A percentile compares a stretch with the other conserved stretches of the same genome.
These are phyloP conservation scores for Choristoneura rosaceana DNA, from an alignment of 2,888 invertebrate genomes.

Conservation along the genomic window DNA sequence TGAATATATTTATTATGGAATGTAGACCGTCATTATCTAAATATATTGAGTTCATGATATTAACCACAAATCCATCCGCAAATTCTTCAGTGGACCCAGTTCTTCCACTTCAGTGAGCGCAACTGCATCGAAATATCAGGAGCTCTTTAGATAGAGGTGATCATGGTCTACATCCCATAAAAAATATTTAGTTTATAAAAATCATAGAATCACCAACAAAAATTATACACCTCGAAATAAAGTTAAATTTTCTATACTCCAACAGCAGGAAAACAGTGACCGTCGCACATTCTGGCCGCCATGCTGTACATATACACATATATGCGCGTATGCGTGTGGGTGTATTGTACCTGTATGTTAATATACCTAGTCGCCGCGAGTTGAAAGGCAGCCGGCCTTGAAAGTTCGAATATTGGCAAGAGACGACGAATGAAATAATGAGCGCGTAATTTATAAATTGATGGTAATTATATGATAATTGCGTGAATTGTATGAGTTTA, in stretches of 20 bases:
- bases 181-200: too few species aligned
- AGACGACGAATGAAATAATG: conserved; percentile 54
- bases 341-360: conserved; percentile 59
- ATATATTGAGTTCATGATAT: too few species aligned
- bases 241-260: conserved; percentile 1
- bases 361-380: conserved; percentile 69
- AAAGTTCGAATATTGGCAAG: conserved; percentile 43
- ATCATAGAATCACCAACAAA: background rate
- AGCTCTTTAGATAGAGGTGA: too few species aligned
- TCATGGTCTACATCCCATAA: too few species aligned
- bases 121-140: too few species aligned
- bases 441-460: conserved; percentile 22
- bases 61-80: too few species aligned
- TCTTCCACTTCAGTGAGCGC: too few species aligned
- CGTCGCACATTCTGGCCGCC: conserved; percentile 52
- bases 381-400: conserved; percentile 80
- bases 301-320: conserved; percentile 44
- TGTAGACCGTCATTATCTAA: too few species aligned
- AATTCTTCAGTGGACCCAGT: too few species aligned
- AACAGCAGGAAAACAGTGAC: conserved; percentile 37
- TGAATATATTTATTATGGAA: too few species aligned
- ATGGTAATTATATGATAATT: conserved; percentile 24
- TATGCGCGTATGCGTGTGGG: conserved; percentile 48
- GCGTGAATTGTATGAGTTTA: background rate
- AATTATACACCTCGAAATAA: conserved; percentile 20